Evolutionary conservation across 2,888 invertebrate genomes (phyloP), one percentile per base, ranked within the genome.

Genomic region (Muschampia plurimacula): DNA sequence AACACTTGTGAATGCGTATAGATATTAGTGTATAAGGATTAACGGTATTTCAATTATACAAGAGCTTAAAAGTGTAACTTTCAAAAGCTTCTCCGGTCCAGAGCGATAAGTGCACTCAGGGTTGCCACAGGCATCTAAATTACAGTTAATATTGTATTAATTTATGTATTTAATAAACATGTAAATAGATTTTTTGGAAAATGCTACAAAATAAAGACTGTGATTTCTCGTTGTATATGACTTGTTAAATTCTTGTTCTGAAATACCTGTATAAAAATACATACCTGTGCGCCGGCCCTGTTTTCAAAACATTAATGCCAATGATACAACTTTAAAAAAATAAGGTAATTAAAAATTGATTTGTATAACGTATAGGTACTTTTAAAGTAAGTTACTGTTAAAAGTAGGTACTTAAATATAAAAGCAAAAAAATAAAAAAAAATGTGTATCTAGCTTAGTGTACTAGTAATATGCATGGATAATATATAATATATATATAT

Each of bases 111-210:
- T 59, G 8, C 44, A 63, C 63, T 44, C 63, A 63, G 63, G 63
- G 63, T 63, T 63, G 63, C 63, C 63, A 44, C 63, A 63, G 63
- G 67, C 55, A 22, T 67, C 55, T 32, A 67, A 67, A 67, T 62
- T 62, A 13, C 12, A 55, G 2, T 52, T 60, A 39, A 22, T 32
- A 32, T 1, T 32, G 32, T 32, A 32, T 32, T 32, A 32, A 32
- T 32, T 32, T 32, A 32, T 32, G 32, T 32, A 32, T 32, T 1
- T 32, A 32, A 32, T 32, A 49, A 65, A 32, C n/a, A n/a, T 49
- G 65, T 66, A 49, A n/a, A 66, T 49, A 66, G 1, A 28, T 55
- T 55, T 22, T 9, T 55, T 55, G 55, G 22, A n/a, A 55, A 55
- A n/a, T 10, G 22, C 55, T 22, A 55, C 55, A 55, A 55, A 55